phyloP scores from a whole-genome alignment of 2,797 vertebrate genomes.

The Avahi laniger region DNA sequence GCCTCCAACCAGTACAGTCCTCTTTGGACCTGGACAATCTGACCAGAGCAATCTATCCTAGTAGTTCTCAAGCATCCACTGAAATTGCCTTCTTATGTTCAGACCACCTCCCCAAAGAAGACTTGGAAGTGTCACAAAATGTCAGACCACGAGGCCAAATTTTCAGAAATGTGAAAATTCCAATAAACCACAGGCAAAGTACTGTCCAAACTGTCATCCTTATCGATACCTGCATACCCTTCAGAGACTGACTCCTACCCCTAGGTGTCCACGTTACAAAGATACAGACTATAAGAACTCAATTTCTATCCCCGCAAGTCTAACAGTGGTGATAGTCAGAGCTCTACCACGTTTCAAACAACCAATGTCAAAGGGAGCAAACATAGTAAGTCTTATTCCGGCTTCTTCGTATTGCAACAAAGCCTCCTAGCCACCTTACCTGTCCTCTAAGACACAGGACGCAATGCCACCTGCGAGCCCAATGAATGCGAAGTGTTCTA shows the following conservation, averaged over 20 bases:
- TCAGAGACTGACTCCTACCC: not conserved
- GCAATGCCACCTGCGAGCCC: fast-evolving
- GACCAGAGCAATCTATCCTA: not conserved
- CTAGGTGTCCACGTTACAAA: not conserved
- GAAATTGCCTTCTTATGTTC: not conserved
- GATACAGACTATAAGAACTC: too few relatives aligned
- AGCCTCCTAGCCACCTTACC: not conserved
- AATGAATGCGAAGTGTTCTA: not conserved
- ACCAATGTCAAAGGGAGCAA: not conserved
- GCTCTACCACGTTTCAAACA: not conserved
- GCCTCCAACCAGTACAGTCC: not conserved
- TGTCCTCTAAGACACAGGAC: not conserved
- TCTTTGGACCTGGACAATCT: not conserved
- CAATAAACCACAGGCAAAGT: not conserved
- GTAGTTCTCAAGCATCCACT: not conserved
- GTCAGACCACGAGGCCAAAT: not conserved
- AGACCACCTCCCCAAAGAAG: not conserved
- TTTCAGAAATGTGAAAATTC: conserved; percentile 15
- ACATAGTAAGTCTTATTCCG: not conserved
- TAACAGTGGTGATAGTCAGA: not conserved
- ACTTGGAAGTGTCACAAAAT: not conserved
- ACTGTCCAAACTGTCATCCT: not conserved
- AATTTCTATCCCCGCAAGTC: not conserved
- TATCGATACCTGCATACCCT: not conserved
- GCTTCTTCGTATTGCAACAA: not conserved